Conservation (phyloP, 2,888 invertebrate species). For the Phortica okadai region DNA sequence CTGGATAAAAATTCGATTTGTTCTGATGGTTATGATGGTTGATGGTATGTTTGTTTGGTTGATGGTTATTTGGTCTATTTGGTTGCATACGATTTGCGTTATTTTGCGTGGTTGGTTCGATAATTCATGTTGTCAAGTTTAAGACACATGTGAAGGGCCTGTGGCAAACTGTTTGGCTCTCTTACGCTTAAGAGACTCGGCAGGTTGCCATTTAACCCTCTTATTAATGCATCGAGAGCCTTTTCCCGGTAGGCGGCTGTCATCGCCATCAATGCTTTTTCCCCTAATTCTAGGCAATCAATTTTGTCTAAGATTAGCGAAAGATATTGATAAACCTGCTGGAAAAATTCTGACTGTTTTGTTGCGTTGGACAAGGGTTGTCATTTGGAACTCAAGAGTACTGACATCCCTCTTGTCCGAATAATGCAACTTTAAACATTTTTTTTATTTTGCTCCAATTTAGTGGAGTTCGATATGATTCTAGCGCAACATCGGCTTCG, state of each 20-base stretch:
- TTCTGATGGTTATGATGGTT: no score
- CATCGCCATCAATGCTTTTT: slow-evolving; percentile 3
- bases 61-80: no score
- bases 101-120: slow-evolving; percentile 18
- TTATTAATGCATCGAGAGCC: slow-evolving; percentile 39
- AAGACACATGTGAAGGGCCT: slow-evolving; percentile 33
- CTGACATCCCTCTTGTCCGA: no score
- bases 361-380: no score
- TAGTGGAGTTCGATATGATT: no score
- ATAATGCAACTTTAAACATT: no score
- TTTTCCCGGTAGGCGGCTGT: slow-evolving; percentile 32
- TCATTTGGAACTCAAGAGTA: no score
- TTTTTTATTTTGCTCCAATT: no score
- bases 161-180: slow-evolving; percentile 36
- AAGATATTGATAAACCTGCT: slow-evolving; percentile 31
- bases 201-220: slow-evolving; percentile 28
- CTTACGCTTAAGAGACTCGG: slow-evolving; percentile 30
- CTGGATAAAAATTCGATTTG: slow-evolving; percentile 5
- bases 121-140: slow-evolving; percentile 29
- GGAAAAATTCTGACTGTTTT: neutral
- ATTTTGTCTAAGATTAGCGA: slow-evolving; percentile 37
- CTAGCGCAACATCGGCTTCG: neutral
- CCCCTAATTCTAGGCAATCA: slow-evolving; percentile 26
- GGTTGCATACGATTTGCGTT: neutral
- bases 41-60: no score